Evolutionary conservation across 2,113 vertebrate genomes (phyloP).

Genomic region (human (Homo sapiens)): GRCh38 chr2:59246001-59246500

Average conservation of each 20-base stretch:
- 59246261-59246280: not conserved
- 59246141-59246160: not conserved
- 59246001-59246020: not conserved
- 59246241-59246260: not conserved
- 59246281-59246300: not conserved
- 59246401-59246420: not conserved
- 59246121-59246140: not conserved
- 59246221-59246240: not conserved
- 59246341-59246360: not conserved
- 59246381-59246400: not conserved
- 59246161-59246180: not conserved
- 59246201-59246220: not conserved
- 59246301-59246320: not conserved
- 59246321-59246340: not conserved
- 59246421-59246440: not conserved
- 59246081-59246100: not conserved
- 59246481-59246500: not conserved
- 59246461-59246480: not conserved
- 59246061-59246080: not conserved
- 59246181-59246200: not conserved
- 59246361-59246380: not conserved
- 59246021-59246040: not conserved
- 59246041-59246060: not conserved
- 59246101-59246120: not conserved
- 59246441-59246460: not conserved